phyloP scores from a whole-genome alignment of 2,888 invertebrate genomes.

The Clitarchus hookeri region DNA sequence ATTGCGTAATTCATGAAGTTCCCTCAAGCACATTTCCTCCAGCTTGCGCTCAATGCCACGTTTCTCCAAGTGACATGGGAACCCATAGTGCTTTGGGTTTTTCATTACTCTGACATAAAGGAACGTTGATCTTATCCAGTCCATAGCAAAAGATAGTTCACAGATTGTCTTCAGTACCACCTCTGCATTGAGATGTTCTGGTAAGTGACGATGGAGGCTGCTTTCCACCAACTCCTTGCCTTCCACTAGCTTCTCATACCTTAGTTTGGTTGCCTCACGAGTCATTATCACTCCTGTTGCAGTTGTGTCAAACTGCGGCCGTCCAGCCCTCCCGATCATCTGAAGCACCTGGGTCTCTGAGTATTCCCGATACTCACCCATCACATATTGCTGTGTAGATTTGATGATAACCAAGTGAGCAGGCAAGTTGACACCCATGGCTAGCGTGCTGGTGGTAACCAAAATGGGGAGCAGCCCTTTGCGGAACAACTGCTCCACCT shows the following conservation, averaged over 20 bases:
- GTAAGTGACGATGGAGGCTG: constrained; percentile 72
- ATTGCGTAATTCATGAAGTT: constrained; percentile 69
- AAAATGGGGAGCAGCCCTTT: constrained; percentile 69
- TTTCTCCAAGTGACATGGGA: constrained; percentile 59
- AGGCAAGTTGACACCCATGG: constrained; percentile 84
- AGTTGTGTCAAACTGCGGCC: constrained; percentile 75
- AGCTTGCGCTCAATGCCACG: constrained; percentile 68
- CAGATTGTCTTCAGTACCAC: constrained; percentile 73
- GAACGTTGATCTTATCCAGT: constrained; percentile 79
- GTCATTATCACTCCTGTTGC: constrained; percentile 83
- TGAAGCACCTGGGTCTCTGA: constrained; percentile 74
- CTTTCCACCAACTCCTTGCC: constrained; percentile 74
- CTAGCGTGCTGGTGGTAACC: constrained; percentile 71
- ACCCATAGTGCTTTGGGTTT: constrained; percentile 71
- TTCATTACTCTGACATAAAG: constrained; percentile 72
- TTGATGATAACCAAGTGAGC: constrained; percentile 83
- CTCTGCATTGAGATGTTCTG: constrained; percentile 81
- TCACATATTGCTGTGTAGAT: constrained; percentile 73
- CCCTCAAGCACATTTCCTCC: constrained; percentile 72
- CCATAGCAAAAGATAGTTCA: constrained; percentile 71
- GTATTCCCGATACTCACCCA: constrained; percentile 69
- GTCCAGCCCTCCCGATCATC: constrained; percentile 83
- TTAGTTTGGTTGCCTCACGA: constrained; percentile 53
- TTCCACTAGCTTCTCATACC: constrained; percentile 71
- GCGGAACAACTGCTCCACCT: constrained; percentile 70